These are phyloP conservation scores for Globodera rostochiensis DNA, from an alignment of 1,140 invertebrate species.

Conservation along the genomic window DNA sequence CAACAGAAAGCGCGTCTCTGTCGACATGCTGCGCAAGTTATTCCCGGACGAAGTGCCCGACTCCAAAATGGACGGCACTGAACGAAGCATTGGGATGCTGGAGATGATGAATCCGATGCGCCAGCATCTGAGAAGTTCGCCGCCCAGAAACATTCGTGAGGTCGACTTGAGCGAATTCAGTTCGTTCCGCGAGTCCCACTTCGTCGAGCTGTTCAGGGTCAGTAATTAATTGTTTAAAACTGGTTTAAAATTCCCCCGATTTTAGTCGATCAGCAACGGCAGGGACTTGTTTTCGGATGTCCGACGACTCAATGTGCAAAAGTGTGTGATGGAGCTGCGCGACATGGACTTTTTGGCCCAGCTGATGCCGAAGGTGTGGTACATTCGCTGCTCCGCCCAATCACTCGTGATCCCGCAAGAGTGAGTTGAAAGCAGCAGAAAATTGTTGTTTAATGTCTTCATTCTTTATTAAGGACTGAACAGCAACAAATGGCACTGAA, in stretches of 20 bases:
- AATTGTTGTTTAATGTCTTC: not conserved
- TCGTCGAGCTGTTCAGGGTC: constrained; percentile 21
- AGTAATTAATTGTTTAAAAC: not conserved
- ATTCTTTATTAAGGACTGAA: constrained; percentile 12
- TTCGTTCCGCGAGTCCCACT: constrained; percentile 22
- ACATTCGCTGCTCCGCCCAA: constrained; percentile 17
- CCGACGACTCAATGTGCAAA: constrained; percentile 19
- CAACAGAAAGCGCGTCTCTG: constrained; percentile 16
- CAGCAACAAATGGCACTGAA: constrained; percentile 8
- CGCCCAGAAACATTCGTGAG: constrained; percentile 19
- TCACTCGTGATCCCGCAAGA: constrained; percentile 21
- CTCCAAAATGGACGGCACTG: constrained; percentile 4
- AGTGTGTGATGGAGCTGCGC: constrained; percentile 20
- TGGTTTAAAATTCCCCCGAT: not conserved
- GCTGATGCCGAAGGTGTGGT: constrained; percentile 29
- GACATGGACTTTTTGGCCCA: constrained; percentile 29
- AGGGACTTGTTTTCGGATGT: constrained; percentile 19
- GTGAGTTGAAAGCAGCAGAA: not conserved
- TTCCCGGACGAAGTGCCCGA: constrained; percentile 16
- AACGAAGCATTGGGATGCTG: constrained; percentile 10
- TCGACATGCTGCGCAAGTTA: constrained; percentile 19
- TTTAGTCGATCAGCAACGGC: constrained; percentile 30
- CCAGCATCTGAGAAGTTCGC: constrained; percentile 6
- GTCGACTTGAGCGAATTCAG: constrained; percentile 23
- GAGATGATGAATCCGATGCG: constrained; percentile 12